Evolutionary conservation across 2,888 invertebrate genomes (phyloP).

Genomic region (Acrobasis repandana): DNA sequence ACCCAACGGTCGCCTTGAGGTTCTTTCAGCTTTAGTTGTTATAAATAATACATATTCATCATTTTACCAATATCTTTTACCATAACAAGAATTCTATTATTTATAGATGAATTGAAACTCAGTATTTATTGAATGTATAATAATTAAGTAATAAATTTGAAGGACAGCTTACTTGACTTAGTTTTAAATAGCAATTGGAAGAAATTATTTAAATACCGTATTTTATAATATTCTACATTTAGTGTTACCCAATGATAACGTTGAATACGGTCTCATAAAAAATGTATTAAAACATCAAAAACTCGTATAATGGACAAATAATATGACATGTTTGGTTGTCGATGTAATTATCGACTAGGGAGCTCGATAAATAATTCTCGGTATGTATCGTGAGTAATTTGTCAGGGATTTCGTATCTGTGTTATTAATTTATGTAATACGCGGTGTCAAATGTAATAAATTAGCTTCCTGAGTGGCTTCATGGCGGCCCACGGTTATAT

Average conservation of each 20-base stretch:
- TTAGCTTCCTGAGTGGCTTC: not conserved
- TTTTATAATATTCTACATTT: no score
- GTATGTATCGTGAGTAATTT: constrained; percentile 2
- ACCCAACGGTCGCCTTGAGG: no score
- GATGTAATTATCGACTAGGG: constrained; percentile 28
- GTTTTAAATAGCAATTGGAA: no score
- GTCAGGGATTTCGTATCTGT: constrained; percentile 7
- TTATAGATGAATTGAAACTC: no score
- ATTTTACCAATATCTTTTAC: no score
- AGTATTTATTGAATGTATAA: no score
- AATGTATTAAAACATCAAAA: not conserved
- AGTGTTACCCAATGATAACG: not conserved
- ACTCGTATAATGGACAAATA: not conserved
- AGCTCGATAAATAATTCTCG: constrained; percentile 20
- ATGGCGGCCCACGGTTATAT: not conserved
- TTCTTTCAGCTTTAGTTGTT: no score
- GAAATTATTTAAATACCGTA: no score
- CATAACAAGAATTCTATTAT: no score
- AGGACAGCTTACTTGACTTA: no score
- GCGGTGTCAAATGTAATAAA: not conserved
- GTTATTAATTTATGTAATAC: constrained; percentile 11
- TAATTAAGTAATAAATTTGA: no score
- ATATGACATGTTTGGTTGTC: not conserved
- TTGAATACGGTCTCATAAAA: not conserved
- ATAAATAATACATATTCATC: no score